These are phyloP conservation scores for Ceryle rudis DNA, from an alignment of 2,797 vertebrate species.

Conservation along the genomic window DNA sequence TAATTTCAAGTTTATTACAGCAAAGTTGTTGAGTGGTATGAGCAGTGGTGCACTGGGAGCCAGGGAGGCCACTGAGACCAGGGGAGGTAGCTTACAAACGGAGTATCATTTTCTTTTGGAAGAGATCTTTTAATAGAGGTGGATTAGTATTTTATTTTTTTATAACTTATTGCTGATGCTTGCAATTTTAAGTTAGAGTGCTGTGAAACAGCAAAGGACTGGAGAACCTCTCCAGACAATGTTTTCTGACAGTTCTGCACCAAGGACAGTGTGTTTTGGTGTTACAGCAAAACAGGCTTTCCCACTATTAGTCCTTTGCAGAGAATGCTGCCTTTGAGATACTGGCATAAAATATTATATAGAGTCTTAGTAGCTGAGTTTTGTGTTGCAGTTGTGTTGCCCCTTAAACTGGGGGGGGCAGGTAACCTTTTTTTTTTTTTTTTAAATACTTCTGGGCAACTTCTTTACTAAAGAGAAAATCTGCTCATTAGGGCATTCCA, in stretches of 20 bases:
- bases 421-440: neutral
- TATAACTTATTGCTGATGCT: neutral
- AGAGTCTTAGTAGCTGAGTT: neutral
- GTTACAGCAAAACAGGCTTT: neutral
- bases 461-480: neutral
- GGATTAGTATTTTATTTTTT: neutral
- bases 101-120: neutral
- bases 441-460: neutral
- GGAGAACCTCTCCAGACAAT: neutral
- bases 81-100: neutral
- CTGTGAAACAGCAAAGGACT: neutral
- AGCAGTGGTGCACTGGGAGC: fast-evolving
- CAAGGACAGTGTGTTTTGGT: neutral
- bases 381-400: neutral
- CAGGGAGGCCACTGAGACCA: neutral
- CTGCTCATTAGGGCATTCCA: neutral
- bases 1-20: neutral
- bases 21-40: neutral
- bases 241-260: neutral
- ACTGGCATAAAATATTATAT: neutral
- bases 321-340: neutral
- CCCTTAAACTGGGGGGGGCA: too few relatives aligned
- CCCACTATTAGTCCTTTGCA: neutral
- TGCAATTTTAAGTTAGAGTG: neutral
- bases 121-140: neutral